A percentile compares a stretch with the other conserved stretches of the same genome.
These are phyloP conservation scores for Passerina amoena DNA, from an alignment of 2,113 vertebrate species.

Conservation along the genomic window DNA sequence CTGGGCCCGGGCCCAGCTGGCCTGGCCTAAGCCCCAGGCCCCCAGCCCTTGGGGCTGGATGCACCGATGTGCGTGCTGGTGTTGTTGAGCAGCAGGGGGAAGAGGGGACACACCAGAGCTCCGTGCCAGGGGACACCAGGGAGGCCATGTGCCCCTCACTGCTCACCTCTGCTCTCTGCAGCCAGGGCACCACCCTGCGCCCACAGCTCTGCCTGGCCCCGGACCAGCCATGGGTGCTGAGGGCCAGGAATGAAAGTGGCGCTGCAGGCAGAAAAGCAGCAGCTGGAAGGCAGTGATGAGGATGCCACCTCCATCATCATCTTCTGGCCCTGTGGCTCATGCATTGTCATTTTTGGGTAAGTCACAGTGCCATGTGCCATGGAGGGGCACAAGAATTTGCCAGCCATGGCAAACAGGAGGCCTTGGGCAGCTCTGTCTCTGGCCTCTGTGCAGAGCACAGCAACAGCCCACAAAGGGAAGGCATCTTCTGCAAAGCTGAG, in stretches of 20 bases:
- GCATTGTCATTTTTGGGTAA: not conserved
- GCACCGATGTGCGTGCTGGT: fast-evolving
- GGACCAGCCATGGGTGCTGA: not conserved
- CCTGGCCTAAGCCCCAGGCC: not conserved
- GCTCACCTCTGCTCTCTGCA: not conserved
- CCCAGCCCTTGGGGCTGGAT: no score
- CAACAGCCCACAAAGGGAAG: no score
- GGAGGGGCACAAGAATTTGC: not conserved
- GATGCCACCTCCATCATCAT: not conserved
- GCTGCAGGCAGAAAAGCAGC: fast-evolving
- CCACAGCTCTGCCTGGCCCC: not conserved
- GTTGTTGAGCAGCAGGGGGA: fast-evolving
- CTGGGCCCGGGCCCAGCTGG: fast-evolving
- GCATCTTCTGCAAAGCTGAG: no score
- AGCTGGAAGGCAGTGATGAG: fast-evolving
- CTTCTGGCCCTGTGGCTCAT: fast-evolving
- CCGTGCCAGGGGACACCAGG: fast-evolving
- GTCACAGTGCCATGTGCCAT: fast-evolving
- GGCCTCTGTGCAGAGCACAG: not conserved
- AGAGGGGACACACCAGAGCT: not conserved
- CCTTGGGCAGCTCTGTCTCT: no score
- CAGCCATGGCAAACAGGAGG: not conserved
- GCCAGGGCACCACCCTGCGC: fast-evolving
- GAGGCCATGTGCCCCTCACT: not conserved
- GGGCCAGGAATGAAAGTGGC: fast-evolving